Percentiles rank a stretch among this genome's conserved stretches.
Evolutionary conservation across 2,113 vertebrate species (phyloP).

Genomic region (cat (Felis catus)): F.catus_Fca126_mat1.0 CM031419.1:213977501-213978000

Average conservation of each 20-base stretch:
- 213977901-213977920: neutral
- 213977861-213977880: neutral
- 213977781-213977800: neutral
- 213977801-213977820: neutral
- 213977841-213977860: neutral
- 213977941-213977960: neutral
- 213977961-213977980: neutral
- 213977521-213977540: no score
- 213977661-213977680: neutral
- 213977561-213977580: neutral
- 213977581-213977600: constrained; percentile 9
- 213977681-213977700: neutral
- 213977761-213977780: neutral
- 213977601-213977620: neutral
- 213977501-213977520: no score
- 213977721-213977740: neutral
- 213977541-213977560: neutral
- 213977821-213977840: neutral
- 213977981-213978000: neutral
- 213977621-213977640: neutral
- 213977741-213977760: neutral
- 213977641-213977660: neutral
- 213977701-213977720: neutral
- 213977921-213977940: neutral
- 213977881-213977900: neutral